Conservation (phyloP, 2,113 vertebrate genomes). For the Prietella phreatophila region DNA sequence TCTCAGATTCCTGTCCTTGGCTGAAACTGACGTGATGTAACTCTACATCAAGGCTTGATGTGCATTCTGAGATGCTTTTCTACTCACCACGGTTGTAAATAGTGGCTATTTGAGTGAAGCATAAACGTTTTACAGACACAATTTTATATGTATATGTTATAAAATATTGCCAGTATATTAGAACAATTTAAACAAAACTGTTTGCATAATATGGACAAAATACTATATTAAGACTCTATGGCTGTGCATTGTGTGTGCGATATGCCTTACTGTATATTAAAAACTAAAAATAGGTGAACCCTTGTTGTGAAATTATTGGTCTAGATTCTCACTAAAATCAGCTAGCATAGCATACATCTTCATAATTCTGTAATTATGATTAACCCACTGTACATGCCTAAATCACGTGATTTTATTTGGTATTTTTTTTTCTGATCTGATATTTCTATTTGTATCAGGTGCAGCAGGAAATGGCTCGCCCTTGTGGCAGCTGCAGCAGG, state of each 20-base stretch:
- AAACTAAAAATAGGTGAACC: neutral
- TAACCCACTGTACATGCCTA: neutral
- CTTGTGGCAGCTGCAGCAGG: slow-evolving; percentile 88
- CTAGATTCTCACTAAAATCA: neutral
- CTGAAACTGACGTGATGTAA: neutral
- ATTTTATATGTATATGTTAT: neutral
- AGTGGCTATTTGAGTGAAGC: neutral
- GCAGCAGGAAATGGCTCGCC: slow-evolving; percentile 86
- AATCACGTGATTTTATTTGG: neutral
- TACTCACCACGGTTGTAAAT: neutral
- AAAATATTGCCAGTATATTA: neutral
- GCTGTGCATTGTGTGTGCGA: neutral
- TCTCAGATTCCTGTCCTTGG: neutral
- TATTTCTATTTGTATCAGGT: slow-evolving; percentile 61
- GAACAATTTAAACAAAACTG: no score
- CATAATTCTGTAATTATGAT: neutral
- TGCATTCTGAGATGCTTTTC: neutral
- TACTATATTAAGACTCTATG: neutral
- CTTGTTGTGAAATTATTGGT: neutral
- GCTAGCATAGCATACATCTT: neutral
- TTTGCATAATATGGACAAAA: neutral
- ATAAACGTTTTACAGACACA: neutral
- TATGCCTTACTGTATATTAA: neutral
- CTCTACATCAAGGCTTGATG: neutral
- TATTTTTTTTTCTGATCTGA: neutral